Percentiles rank a stretch among this genome's conserved stretches.
phyloP scores from a whole-genome alignment of 2,888 invertebrate genomes.

The Acholoe squamosa region DNA sequence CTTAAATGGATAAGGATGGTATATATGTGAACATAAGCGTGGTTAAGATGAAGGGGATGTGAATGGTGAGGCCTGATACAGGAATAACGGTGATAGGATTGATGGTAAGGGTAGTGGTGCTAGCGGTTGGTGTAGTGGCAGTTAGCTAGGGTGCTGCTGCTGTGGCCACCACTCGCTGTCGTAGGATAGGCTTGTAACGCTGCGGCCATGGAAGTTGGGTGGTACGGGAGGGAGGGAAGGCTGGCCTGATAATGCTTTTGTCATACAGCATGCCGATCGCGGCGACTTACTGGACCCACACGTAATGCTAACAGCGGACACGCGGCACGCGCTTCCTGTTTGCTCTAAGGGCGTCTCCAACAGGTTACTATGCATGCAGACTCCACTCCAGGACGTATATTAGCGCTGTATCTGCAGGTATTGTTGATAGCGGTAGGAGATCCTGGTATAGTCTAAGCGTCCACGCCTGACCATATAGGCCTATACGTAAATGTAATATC shows the following conservation, averaged over 20 bases:
- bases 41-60: too few relatives aligned
- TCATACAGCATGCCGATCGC: slow-evolving; percentile 4
- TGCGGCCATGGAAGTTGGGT: background rate
- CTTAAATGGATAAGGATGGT: too few relatives aligned
- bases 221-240: background rate
- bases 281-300: slow-evolving; percentile 16
- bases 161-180: background rate
- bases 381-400: background rate
- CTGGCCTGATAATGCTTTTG: slow-evolving; percentile 41
- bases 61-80: too few relatives aligned
- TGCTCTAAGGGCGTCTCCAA: background rate
- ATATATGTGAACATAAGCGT: too few relatives aligned
- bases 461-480: too few relatives aligned
- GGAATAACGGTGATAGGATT: too few relatives aligned
- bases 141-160: background rate
- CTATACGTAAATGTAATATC: too few relatives aligned
- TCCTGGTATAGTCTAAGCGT: too few relatives aligned
- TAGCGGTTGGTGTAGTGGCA: too few relatives aligned
- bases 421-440: too few relatives aligned
- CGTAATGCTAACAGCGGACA: background rate
- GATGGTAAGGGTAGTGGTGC: too few relatives aligned
- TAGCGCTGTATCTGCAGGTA: too few relatives aligned
- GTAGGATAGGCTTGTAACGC: background rate
- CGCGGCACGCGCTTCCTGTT: background rate
- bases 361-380: background rate